phyloP scores from a whole-genome alignment of 2,797 vertebrate genomes.

The Sylvia borin region DNA sequence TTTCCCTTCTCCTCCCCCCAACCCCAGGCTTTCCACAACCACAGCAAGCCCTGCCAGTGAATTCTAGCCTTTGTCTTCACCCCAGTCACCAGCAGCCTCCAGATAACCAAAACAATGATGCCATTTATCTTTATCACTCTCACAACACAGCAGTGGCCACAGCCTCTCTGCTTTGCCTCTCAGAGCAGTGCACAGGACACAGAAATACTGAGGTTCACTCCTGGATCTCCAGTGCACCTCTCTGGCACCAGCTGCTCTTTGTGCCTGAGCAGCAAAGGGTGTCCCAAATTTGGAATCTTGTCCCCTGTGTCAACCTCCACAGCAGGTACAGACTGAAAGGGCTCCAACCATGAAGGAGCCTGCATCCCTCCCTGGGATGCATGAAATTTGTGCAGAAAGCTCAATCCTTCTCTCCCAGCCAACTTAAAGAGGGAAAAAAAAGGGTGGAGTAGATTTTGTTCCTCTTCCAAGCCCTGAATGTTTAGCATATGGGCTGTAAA shows the following conservation, averaged over 20 bases:
- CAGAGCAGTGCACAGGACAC: neutral
- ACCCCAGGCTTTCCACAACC: neutral
- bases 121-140: slow-evolving; percentile 39
- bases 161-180: slow-evolving; percentile 1
- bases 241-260: neutral
- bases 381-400: neutral
- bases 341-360: neutral
- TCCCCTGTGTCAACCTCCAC: neutral
- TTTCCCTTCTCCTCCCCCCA: neutral
- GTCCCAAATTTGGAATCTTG: neutral
- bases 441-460: neutral
- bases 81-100: slow-evolving; percentile 10
- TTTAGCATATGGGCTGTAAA: slow-evolving; percentile 47
- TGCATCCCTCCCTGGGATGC: neutral
- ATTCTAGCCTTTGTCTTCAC: slow-evolving; percentile 45
- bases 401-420: neutral
- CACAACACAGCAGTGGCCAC: neutral
- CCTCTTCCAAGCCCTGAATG: neutral
- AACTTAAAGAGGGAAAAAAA: neutral
- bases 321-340: neutral
- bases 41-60: slow-evolving; percentile 9
- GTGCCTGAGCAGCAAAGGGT: neutral
- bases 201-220: neutral
- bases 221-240: neutral
- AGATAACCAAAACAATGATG: slow-evolving; percentile 44